Conservation (phyloP, 2,888 invertebrate species). For the Quadriops clusia region DNA sequence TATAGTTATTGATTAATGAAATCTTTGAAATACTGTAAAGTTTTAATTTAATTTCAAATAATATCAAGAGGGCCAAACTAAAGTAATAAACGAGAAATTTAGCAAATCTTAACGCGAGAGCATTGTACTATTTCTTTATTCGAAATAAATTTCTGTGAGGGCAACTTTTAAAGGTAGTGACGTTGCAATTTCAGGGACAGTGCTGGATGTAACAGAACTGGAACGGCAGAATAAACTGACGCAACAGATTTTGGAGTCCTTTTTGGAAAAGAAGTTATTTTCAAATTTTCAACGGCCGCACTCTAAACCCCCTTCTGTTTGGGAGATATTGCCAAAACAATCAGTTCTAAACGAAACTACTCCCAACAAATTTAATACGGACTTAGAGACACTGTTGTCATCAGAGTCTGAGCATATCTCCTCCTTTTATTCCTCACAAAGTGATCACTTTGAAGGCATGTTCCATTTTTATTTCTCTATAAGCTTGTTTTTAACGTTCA, state of each 20-base stretch:
- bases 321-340: conserved; percentile 49
- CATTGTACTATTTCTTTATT: too few relatives aligned
- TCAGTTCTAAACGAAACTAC: conserved; percentile 23
- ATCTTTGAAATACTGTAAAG: too few relatives aligned
- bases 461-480: too few relatives aligned
- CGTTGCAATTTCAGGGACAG: too few relatives aligned
- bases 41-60: too few relatives aligned
- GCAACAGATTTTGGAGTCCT: conserved; percentile 63
- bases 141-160: too few relatives aligned
- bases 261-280: conserved; percentile 56
- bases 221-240: conserved; percentile 66
- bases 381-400: conserved; percentile 49
- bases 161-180: too few relatives aligned
- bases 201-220: conserved; percentile 44
- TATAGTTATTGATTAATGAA: too few relatives aligned
- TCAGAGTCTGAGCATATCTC: conserved; percentile 58
- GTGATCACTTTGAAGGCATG: conserved; percentile 34
- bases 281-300: conserved; percentile 37
- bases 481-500: too few relatives aligned
- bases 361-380: conserved; percentile 20
- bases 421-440: conserved; percentile 43
- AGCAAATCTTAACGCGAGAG: too few relatives aligned
- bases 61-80: too few relatives aligned
- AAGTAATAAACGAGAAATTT: too few relatives aligned
- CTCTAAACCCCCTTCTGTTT: conserved; percentile 47